Evolutionary conservation across 2,797 vertebrate species (phyloP).

Genomic region (Scyliorhinus canicula): DNA sequence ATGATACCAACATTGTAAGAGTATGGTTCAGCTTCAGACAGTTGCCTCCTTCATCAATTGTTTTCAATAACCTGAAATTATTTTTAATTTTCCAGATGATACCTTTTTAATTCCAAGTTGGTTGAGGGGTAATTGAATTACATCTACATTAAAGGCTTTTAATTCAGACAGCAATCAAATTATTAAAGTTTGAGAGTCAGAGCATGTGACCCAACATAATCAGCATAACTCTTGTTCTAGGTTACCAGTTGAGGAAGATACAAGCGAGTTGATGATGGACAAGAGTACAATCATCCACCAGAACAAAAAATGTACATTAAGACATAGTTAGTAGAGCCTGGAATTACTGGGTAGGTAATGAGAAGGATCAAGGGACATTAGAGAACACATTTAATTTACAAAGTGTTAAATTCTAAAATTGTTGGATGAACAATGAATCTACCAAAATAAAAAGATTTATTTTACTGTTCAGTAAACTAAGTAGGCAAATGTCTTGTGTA

Average conservation of each 20-base stretch:
- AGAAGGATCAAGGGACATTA: not conserved
- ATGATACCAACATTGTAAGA: not conserved
- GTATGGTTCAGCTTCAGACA: not conserved
- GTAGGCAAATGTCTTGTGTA: not conserved
- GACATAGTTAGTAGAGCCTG: not conserved
- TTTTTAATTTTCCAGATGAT: constrained; percentile 5
- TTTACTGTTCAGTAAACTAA: not conserved
- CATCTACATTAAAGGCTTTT: not conserved
- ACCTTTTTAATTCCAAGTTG: not conserved
- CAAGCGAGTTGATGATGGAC: not conserved
- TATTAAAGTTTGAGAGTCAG: not conserved
- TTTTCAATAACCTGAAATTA: not conserved
- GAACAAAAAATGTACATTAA: not conserved
- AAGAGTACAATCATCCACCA: not conserved
- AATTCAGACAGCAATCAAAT: not conserved
- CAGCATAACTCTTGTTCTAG: not conserved
- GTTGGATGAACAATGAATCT: not conserved
- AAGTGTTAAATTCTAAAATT: not conserved
- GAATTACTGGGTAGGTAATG: not conserved
- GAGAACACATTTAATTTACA: not conserved
- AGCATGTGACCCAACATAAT: not conserved
- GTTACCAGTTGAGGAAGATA: constrained; percentile 6
- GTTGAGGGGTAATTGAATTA: not conserved
- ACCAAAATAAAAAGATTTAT: not conserved
- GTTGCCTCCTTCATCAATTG: not conserved